Evolutionary conservation across 2,113 vertebrate species (phyloP), one percentile per base, ranked within the genome.

Genomic region (Panthera uncia): DNA sequence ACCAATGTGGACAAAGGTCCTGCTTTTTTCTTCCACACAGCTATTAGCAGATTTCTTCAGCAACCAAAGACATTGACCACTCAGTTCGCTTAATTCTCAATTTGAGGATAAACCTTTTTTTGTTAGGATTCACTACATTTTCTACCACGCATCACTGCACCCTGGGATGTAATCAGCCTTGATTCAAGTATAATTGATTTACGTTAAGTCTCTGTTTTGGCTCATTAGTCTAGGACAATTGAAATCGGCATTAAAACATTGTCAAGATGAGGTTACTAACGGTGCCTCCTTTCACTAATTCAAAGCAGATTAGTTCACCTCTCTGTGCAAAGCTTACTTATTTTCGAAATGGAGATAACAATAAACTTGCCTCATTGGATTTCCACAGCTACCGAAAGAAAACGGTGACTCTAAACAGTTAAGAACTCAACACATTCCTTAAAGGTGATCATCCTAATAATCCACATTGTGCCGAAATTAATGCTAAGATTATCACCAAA

Each of bases 111-210:
- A 66, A 41, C 29, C 52, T 93, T 97, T 96, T 96, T 96, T 85
- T 94, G 41, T 95, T 55, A 91, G 65, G 55, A 95, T 36, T 93
- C 86, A 95, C 92, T 93, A 69, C 45, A 96, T 74, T 95, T 96
- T 93, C 69, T 33, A 88, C 63, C 10, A 38, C 78, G 90, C 83
- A 63, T 89, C 52, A 89, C 45, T 55, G 27, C 85, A 86, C 68
- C 50, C 50, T 83, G 86, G 27, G 86, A 91, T 65, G 27, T 82
- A 96, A 97, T 85, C 84, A 61, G 95, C 88, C 61, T 95, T 82
- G 89, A 95, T 95, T 93, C 71, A 89, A 63, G 86, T 93, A 10
- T 95, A 94, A 94, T 89, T 93, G 86, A 83, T 95, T 93, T 87
- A 68, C 8, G 2, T 88, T 96, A 96, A 96, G 55, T 65, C 94